phyloP scores from a whole-genome alignment of 2,888 invertebrate species.

The Morpho deidamia region DNA sequence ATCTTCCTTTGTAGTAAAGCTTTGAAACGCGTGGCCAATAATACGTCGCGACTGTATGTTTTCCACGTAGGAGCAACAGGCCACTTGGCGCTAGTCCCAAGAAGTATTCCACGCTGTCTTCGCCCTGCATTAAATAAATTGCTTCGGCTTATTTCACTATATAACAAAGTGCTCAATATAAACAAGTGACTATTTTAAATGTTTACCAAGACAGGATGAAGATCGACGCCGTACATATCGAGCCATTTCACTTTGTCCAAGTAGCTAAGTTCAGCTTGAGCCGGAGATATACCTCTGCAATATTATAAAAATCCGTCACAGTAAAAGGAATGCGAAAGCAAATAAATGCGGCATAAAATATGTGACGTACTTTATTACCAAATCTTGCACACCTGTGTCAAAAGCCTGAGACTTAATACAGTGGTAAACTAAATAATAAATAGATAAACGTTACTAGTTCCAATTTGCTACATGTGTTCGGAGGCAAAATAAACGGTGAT shows the following conservation, averaged over 20 bases:
- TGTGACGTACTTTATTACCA: conserved; percentile 2
- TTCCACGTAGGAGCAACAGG: conserved; percentile 95
- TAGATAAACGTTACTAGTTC: too few species aligned
- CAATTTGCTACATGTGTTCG: too few species aligned
- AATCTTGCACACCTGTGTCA: too few species aligned
- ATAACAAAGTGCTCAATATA: conserved; percentile 3
- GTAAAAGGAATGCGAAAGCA: neutral
- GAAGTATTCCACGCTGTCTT: conserved; percentile 97
- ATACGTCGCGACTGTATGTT: conserved; percentile 97
- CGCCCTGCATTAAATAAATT: conserved; percentile 81
- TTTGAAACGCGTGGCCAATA: conserved; percentile 99
- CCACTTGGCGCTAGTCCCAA: conserved; percentile 97
- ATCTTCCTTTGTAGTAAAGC: conserved; percentile 96
- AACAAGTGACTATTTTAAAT: conserved; percentile 20
- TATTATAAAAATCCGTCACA: conserved; percentile 15
- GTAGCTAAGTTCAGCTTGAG: conserved; percentile 95
- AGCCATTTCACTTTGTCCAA: conserved; percentile 99
- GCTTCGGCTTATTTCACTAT: conserved; percentile 11
- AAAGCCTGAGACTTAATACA: too few species aligned
- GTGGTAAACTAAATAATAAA: too few species aligned
- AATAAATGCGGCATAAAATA: too few species aligned
- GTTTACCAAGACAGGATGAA: conserved; percentile 96
- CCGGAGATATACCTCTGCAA: conserved; percentile 90
- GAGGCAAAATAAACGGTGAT: too few species aligned
- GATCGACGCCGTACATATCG: conserved; percentile 98